Base-by-base conservation (phyloP, 2,797 vertebrate species). In the Enoplosus armatus region DNA sequence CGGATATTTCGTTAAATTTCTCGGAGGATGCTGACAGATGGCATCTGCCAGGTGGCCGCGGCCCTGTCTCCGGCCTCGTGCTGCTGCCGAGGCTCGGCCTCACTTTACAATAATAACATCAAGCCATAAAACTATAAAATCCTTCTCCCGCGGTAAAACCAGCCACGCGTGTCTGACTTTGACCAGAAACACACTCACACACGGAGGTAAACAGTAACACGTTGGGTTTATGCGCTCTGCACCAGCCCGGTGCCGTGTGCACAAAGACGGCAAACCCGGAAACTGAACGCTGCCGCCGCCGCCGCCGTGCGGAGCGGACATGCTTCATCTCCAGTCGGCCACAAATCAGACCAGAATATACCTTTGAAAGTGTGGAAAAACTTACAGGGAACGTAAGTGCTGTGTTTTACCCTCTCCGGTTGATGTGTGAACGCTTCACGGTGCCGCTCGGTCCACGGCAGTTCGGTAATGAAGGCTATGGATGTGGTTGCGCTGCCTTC, bases 161-260 rank as follows among this genome's bases (percentile, higher is more conserved):
- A 5, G 14, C 37, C 48, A 45, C 27, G 53, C 16, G 72, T 68
- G 59, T 77, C 64, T 3, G 48, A 16, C 6, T 47, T 6, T 18
- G 4, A 11, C 0, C 20, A 3, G 24, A 37, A 56, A 62, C 37
- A 48, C 66, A 16, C 27, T 11, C 43, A 9, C 51, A 10, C 22
- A n/a, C n/a, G n/a, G 80, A 91, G 78, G 89, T 93, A 93, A 93
- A 93, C 93, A 94, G 73, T 22, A 81, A 79, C 93, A 93, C 92
- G 93, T 90, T 92, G 91, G 65, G 24, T 55, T 64, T 93, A 10
- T 91, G 92, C 93, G 88, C 92, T 59, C 92, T 15, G 88, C 89
- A 90, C 87, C 74, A 89, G 63, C 41, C 66, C 70, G 62, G 92
- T 92, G 93, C 91, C 92, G 93, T 92, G 93, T 87, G 93, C 93